Percentiles rank a stretch among this genome's conserved stretches.
Evolutionary conservation across 2,888 invertebrate genomes (phyloP).

Genomic region (Tetheella fluctuosa): DNA sequence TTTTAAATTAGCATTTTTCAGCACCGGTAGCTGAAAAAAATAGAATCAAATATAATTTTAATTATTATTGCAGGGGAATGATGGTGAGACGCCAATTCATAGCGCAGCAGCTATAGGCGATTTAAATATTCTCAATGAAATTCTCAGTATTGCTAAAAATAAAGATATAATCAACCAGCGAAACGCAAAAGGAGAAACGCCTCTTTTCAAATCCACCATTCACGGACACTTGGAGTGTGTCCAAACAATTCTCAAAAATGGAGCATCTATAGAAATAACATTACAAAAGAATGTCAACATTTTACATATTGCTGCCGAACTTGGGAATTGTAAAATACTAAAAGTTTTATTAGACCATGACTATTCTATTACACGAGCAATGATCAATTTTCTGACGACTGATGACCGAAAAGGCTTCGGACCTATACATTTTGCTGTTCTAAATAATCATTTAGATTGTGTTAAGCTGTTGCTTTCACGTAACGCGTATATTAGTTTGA

Average conservation of each 20-base stretch:
- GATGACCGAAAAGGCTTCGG: slow-evolving; percentile 27
- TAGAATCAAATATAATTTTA: too few relatives aligned
- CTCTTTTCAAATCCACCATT: slow-evolving; percentile 68
- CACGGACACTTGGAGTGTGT: slow-evolving; percentile 61
- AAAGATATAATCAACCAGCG: slow-evolving; percentile 41
- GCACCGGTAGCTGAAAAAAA: too few relatives aligned
- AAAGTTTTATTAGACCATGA: slow-evolving; percentile 71
- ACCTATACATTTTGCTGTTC: slow-evolving; percentile 29
- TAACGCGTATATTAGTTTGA: slow-evolving; percentile 21
- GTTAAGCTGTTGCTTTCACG: slow-evolving; percentile 47
- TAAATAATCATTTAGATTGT: slow-evolving; percentile 37
- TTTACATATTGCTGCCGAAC: slow-evolving; percentile 45
- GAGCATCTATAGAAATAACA: slow-evolving; percentile 48
- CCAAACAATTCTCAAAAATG: slow-evolving; percentile 59
- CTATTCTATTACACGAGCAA: slow-evolving; percentile 44
- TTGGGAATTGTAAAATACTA: slow-evolving; percentile 75
- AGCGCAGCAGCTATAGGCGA: slow-evolving; percentile 70
- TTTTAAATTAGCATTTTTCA: too few relatives aligned
- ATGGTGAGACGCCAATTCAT: slow-evolving; percentile 60
- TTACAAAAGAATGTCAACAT: slow-evolving; percentile 16
- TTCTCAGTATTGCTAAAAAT: slow-evolving; percentile 57
- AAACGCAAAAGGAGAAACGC: slow-evolving; percentile 65
- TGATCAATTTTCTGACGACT: slow-evolving; percentile 47
- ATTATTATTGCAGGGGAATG: slow-evolving; percentile 25
- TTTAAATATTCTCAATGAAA: slow-evolving; percentile 66